Conservation (phyloP, 2,888 invertebrate genomes). For the Crepidodera aurea region DNA sequence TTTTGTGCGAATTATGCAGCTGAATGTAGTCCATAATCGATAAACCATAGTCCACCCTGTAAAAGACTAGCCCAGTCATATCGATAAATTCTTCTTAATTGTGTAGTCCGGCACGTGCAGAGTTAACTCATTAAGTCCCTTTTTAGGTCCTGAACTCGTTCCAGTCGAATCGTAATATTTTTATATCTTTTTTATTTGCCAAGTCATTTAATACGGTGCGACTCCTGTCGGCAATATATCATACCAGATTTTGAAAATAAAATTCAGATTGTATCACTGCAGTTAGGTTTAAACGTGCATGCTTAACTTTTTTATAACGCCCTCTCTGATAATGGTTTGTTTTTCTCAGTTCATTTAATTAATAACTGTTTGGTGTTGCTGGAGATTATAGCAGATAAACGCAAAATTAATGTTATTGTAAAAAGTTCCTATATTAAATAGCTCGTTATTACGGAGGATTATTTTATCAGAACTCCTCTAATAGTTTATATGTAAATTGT, state of each 20-base stretch:
- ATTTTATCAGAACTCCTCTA: too few relatives aligned
- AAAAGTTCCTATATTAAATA: not conserved
- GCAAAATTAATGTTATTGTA: not conserved
- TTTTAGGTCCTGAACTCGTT: constrained; percentile 34
- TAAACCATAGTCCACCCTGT: constrained; percentile 17
- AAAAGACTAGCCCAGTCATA: constrained; percentile 19
- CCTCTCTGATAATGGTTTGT: not conserved
- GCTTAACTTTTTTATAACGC: constrained; percentile 13
- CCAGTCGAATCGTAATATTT: constrained; percentile 34
- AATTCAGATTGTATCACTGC: constrained; percentile 24
- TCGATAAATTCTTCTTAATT: constrained; percentile 37
- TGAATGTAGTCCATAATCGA: too few relatives aligned
- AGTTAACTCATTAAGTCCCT: constrained; percentile 36
- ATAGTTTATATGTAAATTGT: too few relatives aligned
- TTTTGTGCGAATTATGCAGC: too few relatives aligned
- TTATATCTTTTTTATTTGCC: constrained; percentile 38
- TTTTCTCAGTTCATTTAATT: constrained; percentile 18
- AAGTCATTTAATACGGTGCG: constrained; percentile 33
- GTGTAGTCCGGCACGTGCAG: constrained; percentile 33
- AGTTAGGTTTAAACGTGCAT: constrained; percentile 9
- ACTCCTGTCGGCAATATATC: constrained; percentile 26
- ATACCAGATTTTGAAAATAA: constrained; percentile 29
- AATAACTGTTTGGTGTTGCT: not conserved
- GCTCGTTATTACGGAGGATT: too few relatives aligned
- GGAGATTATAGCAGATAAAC: not conserved